Conservation (phyloP, 2,113 vertebrate genomes). For the Manacus vitellinus region DNA sequence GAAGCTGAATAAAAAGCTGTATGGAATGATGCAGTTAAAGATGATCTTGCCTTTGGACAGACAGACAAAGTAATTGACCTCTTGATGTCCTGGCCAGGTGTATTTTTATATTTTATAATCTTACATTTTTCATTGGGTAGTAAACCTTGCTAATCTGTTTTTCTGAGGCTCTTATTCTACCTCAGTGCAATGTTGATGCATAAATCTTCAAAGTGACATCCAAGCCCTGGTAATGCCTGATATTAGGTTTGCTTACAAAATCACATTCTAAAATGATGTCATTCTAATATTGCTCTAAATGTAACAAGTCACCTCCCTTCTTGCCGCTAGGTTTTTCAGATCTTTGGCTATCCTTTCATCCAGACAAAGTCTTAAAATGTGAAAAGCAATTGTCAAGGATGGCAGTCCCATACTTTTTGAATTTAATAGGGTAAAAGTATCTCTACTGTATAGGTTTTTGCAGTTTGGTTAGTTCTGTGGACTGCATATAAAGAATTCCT, state of each 20-base stretch:
- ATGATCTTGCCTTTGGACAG: neutral
- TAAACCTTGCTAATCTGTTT: neutral
- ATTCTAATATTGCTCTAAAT: neutral
- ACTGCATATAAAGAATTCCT: neutral
- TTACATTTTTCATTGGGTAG: constrained; percentile 7
- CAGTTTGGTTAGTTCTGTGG: neutral
- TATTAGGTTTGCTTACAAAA: constrained; percentile 13
- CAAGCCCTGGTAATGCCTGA: neutral
- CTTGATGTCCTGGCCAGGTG: neutral
- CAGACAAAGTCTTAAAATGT: neutral
- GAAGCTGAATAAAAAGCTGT: neutral
- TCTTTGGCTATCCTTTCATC: neutral
- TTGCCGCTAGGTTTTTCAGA: neutral
- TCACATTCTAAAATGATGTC: constrained; percentile 2
- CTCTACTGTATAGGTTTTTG: neutral
- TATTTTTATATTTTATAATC: neutral
- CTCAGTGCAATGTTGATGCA: neutral
- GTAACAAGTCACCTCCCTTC: neutral
- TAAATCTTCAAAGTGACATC: neutral
- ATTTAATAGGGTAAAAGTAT: neutral
- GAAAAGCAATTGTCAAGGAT: neutral
- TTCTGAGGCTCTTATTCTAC: neutral
- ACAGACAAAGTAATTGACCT: constrained; percentile 6
- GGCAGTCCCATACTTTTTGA: neutral
- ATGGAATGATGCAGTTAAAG: neutral